Percentiles rank a stretch among this genome's conserved stretches.
These are phyloP conservation scores for Neuroterus valhalla DNA, from an alignment of 1,140 invertebrate genomes.

Conservation along the genomic window DNA sequence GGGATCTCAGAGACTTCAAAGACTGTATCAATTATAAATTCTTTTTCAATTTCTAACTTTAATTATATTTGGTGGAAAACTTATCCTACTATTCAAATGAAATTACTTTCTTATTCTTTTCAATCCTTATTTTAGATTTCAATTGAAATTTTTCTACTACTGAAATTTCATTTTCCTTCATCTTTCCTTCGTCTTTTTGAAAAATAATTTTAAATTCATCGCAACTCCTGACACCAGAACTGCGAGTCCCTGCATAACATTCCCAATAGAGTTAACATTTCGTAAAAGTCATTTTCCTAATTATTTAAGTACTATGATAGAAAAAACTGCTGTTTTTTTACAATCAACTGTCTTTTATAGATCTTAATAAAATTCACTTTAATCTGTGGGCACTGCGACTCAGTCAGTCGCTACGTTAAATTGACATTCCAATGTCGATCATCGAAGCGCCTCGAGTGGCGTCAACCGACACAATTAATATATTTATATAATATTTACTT, in stretches of 20 bases:
- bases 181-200: no score
- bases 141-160: no score
- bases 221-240: constrained; percentile 11
- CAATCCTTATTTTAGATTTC: no score
- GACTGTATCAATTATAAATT: no score
- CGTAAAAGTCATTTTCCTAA: constrained; percentile 22
- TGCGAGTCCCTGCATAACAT: constrained; percentile 27
- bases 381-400: constrained; percentile 54
- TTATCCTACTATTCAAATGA: no score
- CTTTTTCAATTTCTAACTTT: no score
- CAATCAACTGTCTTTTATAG: constrained; percentile 47
- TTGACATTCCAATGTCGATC: constrained; percentile 53
- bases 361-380: constrained; percentile 36
- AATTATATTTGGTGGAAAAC: no score
- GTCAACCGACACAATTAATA: constrained; percentile 7
- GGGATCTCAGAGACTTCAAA: no score
- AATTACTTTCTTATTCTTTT: no score
- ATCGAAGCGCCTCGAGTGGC: constrained; percentile 12
- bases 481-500: constrained; percentile 28
- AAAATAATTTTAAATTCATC: neutral
- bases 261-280: constrained; percentile 24
- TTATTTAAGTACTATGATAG: constrained; percentile 54
- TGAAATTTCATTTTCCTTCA: no score
- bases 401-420: constrained; percentile 59
- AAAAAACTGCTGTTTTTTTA: constrained; percentile 47